Evolutionary conservation across 2,113 vertebrate species (phyloP).

Genomic region (Prunella himalayana): DNA sequence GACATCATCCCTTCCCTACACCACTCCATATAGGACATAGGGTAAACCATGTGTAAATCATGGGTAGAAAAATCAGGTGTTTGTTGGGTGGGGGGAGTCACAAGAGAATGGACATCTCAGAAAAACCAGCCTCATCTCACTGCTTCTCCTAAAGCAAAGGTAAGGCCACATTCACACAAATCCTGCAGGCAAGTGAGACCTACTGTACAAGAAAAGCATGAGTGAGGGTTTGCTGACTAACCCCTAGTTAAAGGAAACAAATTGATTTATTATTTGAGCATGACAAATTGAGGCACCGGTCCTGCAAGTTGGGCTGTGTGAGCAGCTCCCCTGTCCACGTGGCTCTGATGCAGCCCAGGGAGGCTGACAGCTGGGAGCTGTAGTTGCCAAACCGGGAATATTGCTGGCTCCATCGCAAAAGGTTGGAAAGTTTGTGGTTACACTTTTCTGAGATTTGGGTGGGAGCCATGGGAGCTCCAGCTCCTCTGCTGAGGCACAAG

Average conservation of each 20-base stretch:
- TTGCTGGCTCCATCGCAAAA: background rate
- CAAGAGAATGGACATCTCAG: background rate
- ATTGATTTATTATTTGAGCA: background rate
- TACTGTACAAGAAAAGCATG: background rate
- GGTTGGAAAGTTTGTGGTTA: background rate
- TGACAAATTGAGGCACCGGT: conserved; percentile 35
- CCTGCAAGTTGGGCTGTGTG: background rate
- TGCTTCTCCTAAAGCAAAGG: background rate
- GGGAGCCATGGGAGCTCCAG: background rate
- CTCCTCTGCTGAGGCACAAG: background rate
- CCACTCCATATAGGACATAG: fast-evolving
- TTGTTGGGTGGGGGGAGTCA: background rate
- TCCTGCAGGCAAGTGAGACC: background rate
- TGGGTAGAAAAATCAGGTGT: background rate
- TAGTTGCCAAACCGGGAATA: background rate
- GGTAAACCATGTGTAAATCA: fast-evolving
- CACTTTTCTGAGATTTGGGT: background rate
- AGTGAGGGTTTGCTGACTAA: conserved; percentile 52
- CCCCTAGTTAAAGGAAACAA: background rate
- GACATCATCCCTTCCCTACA: background rate
- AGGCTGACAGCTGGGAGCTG: background rate
- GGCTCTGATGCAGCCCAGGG: background rate
- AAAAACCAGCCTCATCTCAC: background rate
- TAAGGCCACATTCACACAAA: background rate
- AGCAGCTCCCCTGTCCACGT: background rate